Base-by-base conservation (phyloP, 2,888 invertebrate genomes). In the Trichogramma evanescens region DNA sequence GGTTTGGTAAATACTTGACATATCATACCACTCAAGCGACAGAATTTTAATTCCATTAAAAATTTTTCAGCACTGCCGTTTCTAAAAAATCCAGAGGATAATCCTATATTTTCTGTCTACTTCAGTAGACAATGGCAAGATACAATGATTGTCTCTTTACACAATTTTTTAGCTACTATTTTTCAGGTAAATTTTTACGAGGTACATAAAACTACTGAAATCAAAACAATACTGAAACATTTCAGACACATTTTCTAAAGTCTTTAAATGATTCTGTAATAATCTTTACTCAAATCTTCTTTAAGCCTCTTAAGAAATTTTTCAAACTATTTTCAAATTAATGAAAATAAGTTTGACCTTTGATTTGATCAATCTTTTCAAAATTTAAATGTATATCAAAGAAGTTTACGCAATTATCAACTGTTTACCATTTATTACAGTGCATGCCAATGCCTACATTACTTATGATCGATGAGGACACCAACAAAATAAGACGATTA, bases 61-160 rank as follows among this genome's bases (percentile, higher is more conserved):
- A 49, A 55, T 43, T 44, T 26, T 58, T 44, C 78, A 97, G 96
- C 91, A 79, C 82, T 97, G 64, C 94, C 96, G 0, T 97, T 91
- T 75, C 84, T 94, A 54, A 89, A 89, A 74, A 93, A 89, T 76
- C 93, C 95, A 0, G 95, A 95, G 78, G 95, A 95, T 71, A 91
- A 91, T 73, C 87, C 90, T 9, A 83, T 85, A 45, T 98, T 94
- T 79, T 86, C 90, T 10, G 83, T 93, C 57, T 93, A 93, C 79
- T 98, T 95, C 78, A 91, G 91, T 6, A 87, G 91, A 65, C 91
- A 91, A 61, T 98, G 97, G 97, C 95, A 95, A 76, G 97, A 98
- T 75, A 95, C 93, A 41, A 86, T 95, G 69, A 80, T 94, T 58
- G 87, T 89, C 42, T 96, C 96, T 0, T 80, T 97, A 45, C 93